Conservation (phyloP, 2,888 invertebrate genomes). For the Pollenia labialis region DNA sequence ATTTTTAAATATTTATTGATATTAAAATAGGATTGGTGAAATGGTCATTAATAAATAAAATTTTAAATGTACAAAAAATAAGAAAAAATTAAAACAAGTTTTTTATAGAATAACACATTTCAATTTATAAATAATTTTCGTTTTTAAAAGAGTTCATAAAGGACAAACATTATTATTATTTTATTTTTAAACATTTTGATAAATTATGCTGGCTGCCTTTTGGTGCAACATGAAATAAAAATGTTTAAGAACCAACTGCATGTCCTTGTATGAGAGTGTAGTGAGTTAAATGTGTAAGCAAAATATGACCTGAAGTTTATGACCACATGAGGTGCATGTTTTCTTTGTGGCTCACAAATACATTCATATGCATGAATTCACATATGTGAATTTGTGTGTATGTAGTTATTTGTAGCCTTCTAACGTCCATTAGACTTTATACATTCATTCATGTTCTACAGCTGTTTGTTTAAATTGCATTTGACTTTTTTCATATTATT, state of each 20-base stretch:
- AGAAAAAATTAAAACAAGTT: too few species aligned
- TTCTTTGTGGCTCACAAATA: background rate
- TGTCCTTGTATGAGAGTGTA: conserved; percentile 8
- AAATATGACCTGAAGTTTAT: conserved; percentile 38
- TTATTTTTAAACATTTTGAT: background rate
- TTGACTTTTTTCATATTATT: conserved; percentile 31
- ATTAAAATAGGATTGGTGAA: too few species aligned
- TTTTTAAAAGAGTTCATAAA: background rate
- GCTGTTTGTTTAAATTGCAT: conserved; percentile 45
- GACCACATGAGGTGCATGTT: conserved; percentile 39
- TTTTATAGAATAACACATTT: too few species aligned
- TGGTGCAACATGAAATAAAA: conserved; percentile 29
- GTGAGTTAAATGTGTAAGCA: background rate
- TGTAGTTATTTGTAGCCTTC: background rate
- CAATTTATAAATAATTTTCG: background rate
- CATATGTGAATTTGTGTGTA: conserved; percentile 1
- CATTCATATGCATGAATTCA: background rate
- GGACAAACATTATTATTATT: background rate
- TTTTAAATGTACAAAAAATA: too few species aligned
- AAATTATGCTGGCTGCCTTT: conserved; percentile 32
- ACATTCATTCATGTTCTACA: conserved; percentile 34
- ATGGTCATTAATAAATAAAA: too few species aligned
- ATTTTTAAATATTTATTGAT: too few species aligned
- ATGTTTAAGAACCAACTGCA: conserved; percentile 22
- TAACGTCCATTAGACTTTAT: conserved; percentile 16